Evolutionary conservation across 1,140 invertebrate genomes (phyloP).

Genomic region (Cyrtorhinus lividipennis): DNA sequence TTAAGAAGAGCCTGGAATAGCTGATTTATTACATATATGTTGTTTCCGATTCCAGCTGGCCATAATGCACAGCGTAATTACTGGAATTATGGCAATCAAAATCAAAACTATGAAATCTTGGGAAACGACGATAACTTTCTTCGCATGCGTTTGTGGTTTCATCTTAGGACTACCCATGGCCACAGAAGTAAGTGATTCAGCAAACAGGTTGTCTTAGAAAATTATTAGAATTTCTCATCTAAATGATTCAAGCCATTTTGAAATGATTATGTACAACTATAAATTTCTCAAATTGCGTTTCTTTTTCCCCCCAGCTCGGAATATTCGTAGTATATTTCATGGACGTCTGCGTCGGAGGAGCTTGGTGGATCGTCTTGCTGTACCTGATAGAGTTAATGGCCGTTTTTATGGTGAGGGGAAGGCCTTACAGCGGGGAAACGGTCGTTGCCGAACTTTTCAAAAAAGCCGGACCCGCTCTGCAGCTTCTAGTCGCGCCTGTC

Average conservation of each 20-base stretch:
- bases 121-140: slow-evolving; percentile 74
- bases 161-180: slow-evolving; percentile 74
- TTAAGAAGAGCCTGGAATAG: no score
- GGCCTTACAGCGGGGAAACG: slow-evolving; percentile 68
- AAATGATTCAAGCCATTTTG: no score
- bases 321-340: slow-evolving; percentile 70
- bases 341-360: slow-evolving; percentile 63
- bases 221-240: no score
- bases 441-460: slow-evolving; percentile 46
- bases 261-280: no score
- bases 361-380: slow-evolving; percentile 72
- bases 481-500: slow-evolving; percentile 46
- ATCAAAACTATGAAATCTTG: slow-evolving; percentile 51
- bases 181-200: slow-evolving; percentile 60
- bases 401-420: slow-evolving; percentile 65
- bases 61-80: slow-evolving; percentile 66
- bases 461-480: slow-evolving; percentile 36
- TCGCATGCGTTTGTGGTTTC: slow-evolving; percentile 67
- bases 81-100: slow-evolving; percentile 63
- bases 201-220: no score
- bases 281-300: slow-evolving; percentile 9
- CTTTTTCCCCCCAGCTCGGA: slow-evolving; percentile 47
- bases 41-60: slow-evolving; percentile 52
- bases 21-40: no score
- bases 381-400: slow-evolving; percentile 61